Percentiles rank a stretch among this genome's conserved stretches.
Evolutionary conservation across 2,888 invertebrate species (phyloP).

Genomic region (Nephrotoma appendiculata): DNA sequence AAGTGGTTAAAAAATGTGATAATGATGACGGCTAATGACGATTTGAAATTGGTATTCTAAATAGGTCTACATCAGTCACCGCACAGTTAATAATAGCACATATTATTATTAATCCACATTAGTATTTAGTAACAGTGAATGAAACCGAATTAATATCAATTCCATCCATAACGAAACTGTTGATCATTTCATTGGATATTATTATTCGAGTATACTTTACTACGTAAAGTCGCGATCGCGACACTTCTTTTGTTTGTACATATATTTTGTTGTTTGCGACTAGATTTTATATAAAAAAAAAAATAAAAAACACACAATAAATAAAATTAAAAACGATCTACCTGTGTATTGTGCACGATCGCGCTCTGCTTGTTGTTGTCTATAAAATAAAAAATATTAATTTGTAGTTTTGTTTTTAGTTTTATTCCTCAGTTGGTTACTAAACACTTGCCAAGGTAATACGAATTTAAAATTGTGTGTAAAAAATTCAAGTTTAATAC

Average conservation of each 20-base stretch:
- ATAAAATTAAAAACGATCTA: not conserved
- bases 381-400: not conserved
- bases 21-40: too few relatives aligned
- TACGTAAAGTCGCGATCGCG: not conserved
- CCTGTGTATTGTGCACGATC: not conserved
- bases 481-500: not conserved
- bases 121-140: too few relatives aligned
- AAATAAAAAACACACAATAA: not conserved
- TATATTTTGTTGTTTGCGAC: not conserved
- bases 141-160: too few relatives aligned
- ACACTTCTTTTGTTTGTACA: not conserved
- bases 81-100: too few relatives aligned
- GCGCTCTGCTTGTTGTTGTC: not conserved
- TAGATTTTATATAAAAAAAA: not conserved
- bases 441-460: slow-evolving; percentile 1
- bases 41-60: too few relatives aligned
- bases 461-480: not conserved
- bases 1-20: too few relatives aligned
- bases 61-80: too few relatives aligned
- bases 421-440: not conserved
- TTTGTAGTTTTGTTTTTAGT: not conserved
- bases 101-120: too few relatives aligned
- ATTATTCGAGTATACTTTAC: not conserved
- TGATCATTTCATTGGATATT: not conserved
- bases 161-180: not conserved